phyloP scores from a whole-genome alignment of 2,797 vertebrate species.

The Notamacropus eugenii region DNA sequence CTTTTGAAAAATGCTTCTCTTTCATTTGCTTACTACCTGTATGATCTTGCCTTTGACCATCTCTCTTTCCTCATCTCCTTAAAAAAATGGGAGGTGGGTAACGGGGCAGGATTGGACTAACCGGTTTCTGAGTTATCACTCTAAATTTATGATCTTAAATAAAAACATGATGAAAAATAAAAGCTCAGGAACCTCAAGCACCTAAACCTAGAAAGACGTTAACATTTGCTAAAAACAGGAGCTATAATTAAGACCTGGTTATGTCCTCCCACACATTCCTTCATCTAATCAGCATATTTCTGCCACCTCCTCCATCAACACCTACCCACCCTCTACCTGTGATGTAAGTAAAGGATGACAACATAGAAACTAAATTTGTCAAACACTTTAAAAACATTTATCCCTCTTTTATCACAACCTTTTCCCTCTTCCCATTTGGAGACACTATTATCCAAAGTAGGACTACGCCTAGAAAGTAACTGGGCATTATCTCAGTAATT shows the following conservation, averaged over 20 bases:
- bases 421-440: neutral
- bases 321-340: neutral
- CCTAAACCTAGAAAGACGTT: neutral
- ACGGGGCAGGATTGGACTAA: neutral
- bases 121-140: neutral
- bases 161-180: conserved; percentile 6
- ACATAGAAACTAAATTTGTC: conserved; percentile 6
- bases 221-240: conserved; percentile 27
- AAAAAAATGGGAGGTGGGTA: neutral
- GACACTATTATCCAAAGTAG: neutral
- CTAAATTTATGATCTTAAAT: neutral
- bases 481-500: neutral
- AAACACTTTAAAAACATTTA: neutral
- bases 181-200: conserved; percentile 29
- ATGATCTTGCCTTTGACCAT: neutral
- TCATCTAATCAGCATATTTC: neutral
- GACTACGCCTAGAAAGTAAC: conserved; percentile 15
- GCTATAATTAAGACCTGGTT: neutral
- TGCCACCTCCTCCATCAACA: conserved; percentile 13
- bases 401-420: too few species aligned
- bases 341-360: conserved; percentile 1
- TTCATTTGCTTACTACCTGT: neutral
- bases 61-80: neutral
- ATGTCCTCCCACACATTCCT: conserved; percentile 9
- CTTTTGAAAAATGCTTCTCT: conserved; percentile 24